Evolutionary conservation across 2,797 vertebrate genomes (phyloP).

Genomic region (Hemibagrus guttatus): DNA sequence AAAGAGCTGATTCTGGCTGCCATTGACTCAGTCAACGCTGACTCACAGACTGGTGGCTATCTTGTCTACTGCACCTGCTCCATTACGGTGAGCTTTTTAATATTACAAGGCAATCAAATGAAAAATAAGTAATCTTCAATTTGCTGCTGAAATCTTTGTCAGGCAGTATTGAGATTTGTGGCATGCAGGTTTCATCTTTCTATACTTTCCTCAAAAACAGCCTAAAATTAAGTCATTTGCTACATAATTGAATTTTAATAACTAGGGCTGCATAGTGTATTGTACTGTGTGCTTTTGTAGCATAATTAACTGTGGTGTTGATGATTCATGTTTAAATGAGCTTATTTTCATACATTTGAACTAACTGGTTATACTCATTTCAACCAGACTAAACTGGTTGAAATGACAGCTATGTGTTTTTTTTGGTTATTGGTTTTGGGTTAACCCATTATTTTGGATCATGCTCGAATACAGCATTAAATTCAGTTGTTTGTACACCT

Average conservation of each 20-base stretch:
- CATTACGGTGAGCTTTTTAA: constrained; percentile 75
- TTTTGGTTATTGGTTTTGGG: too few relatives aligned
- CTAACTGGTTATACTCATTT: background rate
- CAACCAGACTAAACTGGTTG: too few relatives aligned
- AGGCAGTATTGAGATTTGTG: background rate
- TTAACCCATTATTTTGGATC: background rate
- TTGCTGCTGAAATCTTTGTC: background rate
- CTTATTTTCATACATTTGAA: background rate
- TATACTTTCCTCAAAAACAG: background rate
- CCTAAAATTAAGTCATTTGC: background rate
- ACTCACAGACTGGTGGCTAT: constrained; percentile 88
- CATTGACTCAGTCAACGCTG: constrained; percentile 90
- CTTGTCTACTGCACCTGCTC: constrained; percentile 97
- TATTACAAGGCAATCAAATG: background rate
- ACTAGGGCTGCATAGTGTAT: background rate
- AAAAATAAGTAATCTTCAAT: background rate
- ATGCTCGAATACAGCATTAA: background rate
- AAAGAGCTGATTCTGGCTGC: constrained; percentile 93
- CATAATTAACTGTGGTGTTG: background rate
- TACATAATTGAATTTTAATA: background rate
- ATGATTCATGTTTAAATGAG: background rate
- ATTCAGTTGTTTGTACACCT: background rate
- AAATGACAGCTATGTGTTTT: background rate
- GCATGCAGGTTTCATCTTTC: background rate
- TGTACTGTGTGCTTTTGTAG: background rate